These are phyloP conservation scores for Nomada ruficornis DNA, from an alignment of 2,888 invertebrate genomes.

Conservation along the genomic window DNA sequence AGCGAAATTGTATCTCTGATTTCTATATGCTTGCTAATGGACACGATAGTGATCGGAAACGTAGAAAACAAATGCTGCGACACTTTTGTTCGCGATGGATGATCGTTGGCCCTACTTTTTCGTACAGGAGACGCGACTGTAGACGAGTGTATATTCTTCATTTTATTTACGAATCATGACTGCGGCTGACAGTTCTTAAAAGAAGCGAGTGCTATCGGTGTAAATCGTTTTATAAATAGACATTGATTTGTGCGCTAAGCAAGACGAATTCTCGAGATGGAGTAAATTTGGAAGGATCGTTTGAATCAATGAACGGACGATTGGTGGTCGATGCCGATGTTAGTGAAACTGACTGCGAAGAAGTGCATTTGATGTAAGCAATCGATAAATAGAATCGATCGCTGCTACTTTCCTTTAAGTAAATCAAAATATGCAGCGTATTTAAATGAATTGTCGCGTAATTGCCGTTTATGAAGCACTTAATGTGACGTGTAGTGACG, in stretches of 20 bases:
- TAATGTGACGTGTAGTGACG: neutral
- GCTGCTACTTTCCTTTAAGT: neutral
- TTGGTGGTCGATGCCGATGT: conserved; percentile 6
- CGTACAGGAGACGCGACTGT: neutral
- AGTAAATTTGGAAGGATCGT: conserved; percentile 10
- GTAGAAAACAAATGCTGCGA: too few species aligned
- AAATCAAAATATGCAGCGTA: neutral
- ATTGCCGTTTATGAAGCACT: neutral
- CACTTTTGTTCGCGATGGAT: too few species aligned
- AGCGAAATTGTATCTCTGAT: neutral
- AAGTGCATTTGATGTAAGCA: neutral
- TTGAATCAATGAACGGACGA: conserved; percentile 23
- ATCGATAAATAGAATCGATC: conserved; percentile 3
- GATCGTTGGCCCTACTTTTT: too few species aligned
- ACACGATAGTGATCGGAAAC: too few species aligned
- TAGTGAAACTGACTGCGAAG: neutral
- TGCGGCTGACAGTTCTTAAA: neutral
- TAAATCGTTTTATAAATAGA: conserved; percentile 29
- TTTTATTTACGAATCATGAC: neutral
- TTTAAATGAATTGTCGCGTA: neutral
- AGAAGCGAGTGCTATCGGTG: neutral
- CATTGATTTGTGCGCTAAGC: conserved; percentile 14
- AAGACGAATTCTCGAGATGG: conserved; percentile 21
- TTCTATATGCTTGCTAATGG: neutral
- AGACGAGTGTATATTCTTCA: neutral